Evolutionary conservation across 1,140 invertebrate genomes (phyloP), one percentile per base, ranked within the genome.

Genomic region (Megalonaias nervosa): DNA sequence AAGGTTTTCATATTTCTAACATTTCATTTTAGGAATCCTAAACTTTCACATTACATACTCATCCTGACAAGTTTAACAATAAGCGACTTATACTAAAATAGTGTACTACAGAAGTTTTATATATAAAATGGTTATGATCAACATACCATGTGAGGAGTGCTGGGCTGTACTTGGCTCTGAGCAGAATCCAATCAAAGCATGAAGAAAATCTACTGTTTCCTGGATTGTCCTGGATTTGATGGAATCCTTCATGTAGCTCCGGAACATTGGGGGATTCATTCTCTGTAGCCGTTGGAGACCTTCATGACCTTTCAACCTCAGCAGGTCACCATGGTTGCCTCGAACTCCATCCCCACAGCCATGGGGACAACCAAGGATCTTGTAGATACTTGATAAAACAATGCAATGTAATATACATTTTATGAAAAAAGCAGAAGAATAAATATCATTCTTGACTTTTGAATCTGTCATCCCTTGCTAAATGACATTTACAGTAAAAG

Each of bases 181-280:
- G 91, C 98, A 99, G 89, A 97, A 99, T 21, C 97, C 97, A 60
- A 98, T 93, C 85, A 98, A 97, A 11, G 97, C 94, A 90, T 99
- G 98, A 65, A 99, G 95, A 86, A 98, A 96, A 85, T 99, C 97
- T 5, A 99, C 89, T 16, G 98, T 93, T 70, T 97, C 96, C 4
- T 94, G 91, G 26, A 99, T 91, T 0, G 95, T 93, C 56, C 95
- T 94, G 9, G 93, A 93, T 67, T 93, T 94, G 0, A 98, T 94
- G 91, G 97, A 95, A 64, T 95, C 93, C 75, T 94, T 93, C 19
- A 99, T 91, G 80, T 95, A 97, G 60, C 85, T 87, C 61, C 93
- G 92, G 57, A 97, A 96, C 67, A 86, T 75, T 17, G 83, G n/a
- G 26, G 85, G 81, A 79, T 92, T 89, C 58, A 89, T 77, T 60